phyloP scores from a whole-genome alignment of 2,113 vertebrate genomes.

The Seriola aureovittata region DNA sequence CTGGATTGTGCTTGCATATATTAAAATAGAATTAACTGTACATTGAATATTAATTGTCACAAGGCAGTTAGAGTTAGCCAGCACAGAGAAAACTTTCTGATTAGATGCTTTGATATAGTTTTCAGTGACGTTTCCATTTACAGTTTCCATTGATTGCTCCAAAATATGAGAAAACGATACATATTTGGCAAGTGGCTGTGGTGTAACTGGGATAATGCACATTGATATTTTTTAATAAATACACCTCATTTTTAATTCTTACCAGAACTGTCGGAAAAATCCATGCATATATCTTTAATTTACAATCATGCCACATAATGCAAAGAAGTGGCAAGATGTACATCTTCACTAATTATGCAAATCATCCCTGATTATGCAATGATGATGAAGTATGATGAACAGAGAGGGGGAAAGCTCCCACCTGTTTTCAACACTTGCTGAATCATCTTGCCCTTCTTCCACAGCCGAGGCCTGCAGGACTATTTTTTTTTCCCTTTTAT shows the following conservation, averaged over 20 bases:
- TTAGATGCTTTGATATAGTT: neutral
- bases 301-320: constrained; percentile 7
- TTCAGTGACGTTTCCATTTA: neutral
- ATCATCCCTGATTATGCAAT: constrained; percentile 1
- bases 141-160: neutral
- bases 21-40: neutral
- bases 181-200: neutral
- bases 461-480: constrained; percentile 30
- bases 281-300: neutral
- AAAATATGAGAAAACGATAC: neutral
- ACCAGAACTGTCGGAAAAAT: neutral
- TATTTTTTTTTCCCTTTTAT: constrained; percentile 52
- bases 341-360: neutral
- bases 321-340: neutral
- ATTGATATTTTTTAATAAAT: too few species aligned
- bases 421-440: constrained; percentile 32
- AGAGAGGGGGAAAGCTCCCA: constrained; percentile 33
- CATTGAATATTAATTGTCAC: neutral
- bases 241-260: neutral
- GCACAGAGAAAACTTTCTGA: neutral
- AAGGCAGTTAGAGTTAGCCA: neutral
- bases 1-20: neutral
- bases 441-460: constrained; percentile 12
- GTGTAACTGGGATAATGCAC: neutral
- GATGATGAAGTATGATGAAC: constrained; percentile 14